Evolutionary conservation across 2,113 vertebrate genomes (phyloP).

Genomic region (Ceyx margarethae): DNA sequence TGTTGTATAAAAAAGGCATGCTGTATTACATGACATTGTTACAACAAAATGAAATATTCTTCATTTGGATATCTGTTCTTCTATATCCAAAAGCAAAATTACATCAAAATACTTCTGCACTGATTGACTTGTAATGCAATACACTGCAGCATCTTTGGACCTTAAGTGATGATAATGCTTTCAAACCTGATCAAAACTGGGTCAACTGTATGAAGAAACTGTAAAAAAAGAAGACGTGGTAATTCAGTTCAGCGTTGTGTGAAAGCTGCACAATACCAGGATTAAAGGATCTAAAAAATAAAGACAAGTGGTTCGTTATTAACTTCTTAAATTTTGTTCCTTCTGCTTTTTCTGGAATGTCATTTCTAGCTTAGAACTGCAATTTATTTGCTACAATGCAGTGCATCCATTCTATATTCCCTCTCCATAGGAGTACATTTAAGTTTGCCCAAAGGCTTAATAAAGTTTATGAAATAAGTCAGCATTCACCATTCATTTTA

Average conservation of each 20-base stretch:
- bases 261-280: constrained; percentile 52
- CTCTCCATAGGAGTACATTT: neutral
- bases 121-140: constrained; percentile 63
- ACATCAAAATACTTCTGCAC: constrained; percentile 41
- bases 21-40: neutral
- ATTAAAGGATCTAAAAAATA: constrained; percentile 64
- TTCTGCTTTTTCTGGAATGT: constrained; percentile 9
- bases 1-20: neutral
- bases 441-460: constrained; percentile 22
- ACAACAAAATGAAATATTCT: constrained; percentile 13
- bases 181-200: constrained; percentile 65
- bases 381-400: constrained; percentile 21
- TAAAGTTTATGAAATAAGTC: constrained; percentile 34
- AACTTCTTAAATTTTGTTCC: constrained; percentile 56
- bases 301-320: constrained; percentile 67
- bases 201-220: constrained; percentile 39
- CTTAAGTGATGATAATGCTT: constrained; percentile 57
- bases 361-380: constrained; percentile 5
- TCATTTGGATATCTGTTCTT: constrained; percentile 24
- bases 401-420: neutral
- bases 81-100: constrained; percentile 55
- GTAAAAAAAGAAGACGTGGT: constrained; percentile 63
- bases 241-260: constrained; percentile 66
- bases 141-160: constrained; percentile 44
- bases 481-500: constrained; percentile 38